Conservation (phyloP, 2,888 invertebrate genomes). For the Vanessa cardui region DNA sequence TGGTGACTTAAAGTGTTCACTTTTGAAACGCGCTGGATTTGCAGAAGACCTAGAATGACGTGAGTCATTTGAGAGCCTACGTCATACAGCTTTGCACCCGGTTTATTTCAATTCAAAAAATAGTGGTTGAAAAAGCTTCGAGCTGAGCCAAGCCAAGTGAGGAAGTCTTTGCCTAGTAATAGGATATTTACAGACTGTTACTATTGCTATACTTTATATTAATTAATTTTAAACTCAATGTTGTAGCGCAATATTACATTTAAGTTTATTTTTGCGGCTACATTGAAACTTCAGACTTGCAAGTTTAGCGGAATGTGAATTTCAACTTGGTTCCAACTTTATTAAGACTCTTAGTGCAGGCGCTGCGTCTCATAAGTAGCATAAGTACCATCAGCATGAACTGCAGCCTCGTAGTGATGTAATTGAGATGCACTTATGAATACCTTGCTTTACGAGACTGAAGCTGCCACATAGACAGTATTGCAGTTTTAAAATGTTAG, state of each 20-base stretch:
- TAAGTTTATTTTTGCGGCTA: neutral
- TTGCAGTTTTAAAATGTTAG: neutral
- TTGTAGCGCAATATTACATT: neutral
- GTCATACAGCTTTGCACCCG: no score
- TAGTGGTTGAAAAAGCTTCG: no score
- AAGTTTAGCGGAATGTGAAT: slow-evolving; percentile 9
- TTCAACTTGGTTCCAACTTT: slow-evolving; percentile 17
- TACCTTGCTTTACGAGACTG: slow-evolving; percentile 8
- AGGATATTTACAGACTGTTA: no score
- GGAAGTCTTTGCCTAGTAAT: no score
- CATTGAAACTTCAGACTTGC: slow-evolving; percentile 4
- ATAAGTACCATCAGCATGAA: slow-evolving; percentile 10
- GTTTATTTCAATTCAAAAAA: no score
- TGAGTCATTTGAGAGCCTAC: no score
- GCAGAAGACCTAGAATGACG: no score
- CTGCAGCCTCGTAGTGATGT: slow-evolving; percentile 6
- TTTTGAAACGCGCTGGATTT: no score
- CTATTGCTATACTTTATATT: neutral
- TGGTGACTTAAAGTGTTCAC: no score
- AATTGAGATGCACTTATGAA: slow-evolving; percentile 14
- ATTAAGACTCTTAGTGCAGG: slow-evolving; percentile 13
- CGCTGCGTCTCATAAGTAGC: slow-evolving; percentile 18
- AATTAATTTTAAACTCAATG: neutral
- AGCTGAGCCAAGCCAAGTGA: no score
- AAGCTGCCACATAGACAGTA: neutral